phyloP scores from a whole-genome alignment of 1,140 invertebrate genomes.

The Mya arenaria region DNA sequence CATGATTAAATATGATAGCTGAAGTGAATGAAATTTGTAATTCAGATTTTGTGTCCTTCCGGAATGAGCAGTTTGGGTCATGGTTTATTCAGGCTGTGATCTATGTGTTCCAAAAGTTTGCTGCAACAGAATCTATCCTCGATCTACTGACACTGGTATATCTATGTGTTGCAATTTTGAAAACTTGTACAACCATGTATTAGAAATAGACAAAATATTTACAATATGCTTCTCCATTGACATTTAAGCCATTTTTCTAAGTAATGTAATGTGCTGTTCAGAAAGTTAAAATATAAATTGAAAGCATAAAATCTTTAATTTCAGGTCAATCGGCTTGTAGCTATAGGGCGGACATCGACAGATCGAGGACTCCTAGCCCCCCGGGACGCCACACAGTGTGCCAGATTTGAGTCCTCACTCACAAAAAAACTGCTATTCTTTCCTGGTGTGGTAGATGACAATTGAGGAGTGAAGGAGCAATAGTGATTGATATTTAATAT shows the following conservation, averaged over 20 bases:
- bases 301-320: no score
- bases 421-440: constrained; percentile 41
- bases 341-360: constrained; percentile 7
- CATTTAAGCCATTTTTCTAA: no score
- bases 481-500: no score
- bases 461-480: no score
- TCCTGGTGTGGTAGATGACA: constrained; percentile 21
- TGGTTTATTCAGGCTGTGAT: constrained; percentile 54
- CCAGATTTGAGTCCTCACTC: not conserved
- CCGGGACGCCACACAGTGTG: constrained; percentile 22
- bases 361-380: not conserved
- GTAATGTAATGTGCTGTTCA: not conserved
- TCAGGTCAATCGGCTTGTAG: constrained; percentile 27
- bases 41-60: constrained; percentile 37
- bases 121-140: constrained; percentile 19
- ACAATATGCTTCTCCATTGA: not conserved
- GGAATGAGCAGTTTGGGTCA: constrained; percentile 38
- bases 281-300: not conserved
- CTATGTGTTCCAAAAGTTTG: constrained; percentile 48
- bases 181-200: no score
- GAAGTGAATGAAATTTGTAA: no score
- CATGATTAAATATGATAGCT: no score
- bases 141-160: constrained; percentile 33
- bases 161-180: not conserved
- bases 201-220: not conserved